A percentile compares a stretch with the other conserved stretches of the same genome.
Conservation (phyloP, 2,797 vertebrate genomes). For the Enteromius paludinosus region DNA sequence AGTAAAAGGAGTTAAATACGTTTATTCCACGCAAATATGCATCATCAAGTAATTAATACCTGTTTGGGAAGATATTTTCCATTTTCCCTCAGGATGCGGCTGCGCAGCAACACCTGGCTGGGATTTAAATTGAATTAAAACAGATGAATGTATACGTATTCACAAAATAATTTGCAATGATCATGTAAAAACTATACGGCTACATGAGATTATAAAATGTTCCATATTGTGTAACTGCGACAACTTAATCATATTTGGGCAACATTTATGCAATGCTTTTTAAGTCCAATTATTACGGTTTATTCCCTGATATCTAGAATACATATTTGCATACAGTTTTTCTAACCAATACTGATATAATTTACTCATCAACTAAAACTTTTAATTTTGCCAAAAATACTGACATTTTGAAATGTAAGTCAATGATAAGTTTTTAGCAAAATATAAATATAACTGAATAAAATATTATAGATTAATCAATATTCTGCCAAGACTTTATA, state of each 20-base stretch:
- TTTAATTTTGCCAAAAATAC: not conserved
- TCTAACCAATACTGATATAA: not conserved
- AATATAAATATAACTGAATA: not conserved
- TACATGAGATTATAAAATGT: not conserved
- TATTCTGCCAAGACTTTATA: no score
- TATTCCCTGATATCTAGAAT: not conserved
- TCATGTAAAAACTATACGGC: not conserved
- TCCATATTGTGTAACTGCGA: not conserved
- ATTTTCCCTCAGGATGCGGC: conserved; percentile 75
- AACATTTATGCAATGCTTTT: not conserved
- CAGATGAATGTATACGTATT: not conserved
- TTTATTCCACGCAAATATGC: not conserved
- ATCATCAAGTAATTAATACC: conserved; percentile 49
- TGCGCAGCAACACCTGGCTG: conserved; percentile 75
- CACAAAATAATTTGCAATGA: not conserved
- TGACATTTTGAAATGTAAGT: not conserved
- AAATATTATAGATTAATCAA: not conserved
- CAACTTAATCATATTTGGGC: no score
- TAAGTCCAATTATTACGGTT: not conserved
- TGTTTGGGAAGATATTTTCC: conserved; percentile 74
- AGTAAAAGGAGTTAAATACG: not conserved
- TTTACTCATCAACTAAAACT: not conserved
- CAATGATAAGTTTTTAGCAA: not conserved
- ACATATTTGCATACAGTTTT: not conserved
- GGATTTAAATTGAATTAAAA: conserved; percentile 28